These are phyloP conservation scores for Probaryconus sp. DNA, from an alignment of 1,140 invertebrate species.

Conservation along the genomic window DNA sequence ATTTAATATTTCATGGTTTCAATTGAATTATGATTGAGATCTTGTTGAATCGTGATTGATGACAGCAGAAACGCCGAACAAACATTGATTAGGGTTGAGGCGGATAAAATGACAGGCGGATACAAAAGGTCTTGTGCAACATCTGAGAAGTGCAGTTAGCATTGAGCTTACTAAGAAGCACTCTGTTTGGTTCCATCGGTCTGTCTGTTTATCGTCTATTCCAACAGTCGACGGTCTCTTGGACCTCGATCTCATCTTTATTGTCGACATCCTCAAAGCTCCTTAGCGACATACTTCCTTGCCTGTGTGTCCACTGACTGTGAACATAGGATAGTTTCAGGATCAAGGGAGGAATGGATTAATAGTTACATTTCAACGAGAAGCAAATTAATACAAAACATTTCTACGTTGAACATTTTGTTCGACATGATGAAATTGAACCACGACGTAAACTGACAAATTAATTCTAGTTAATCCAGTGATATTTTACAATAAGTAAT, in stretches of 20 bases:
- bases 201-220: constrained; percentile 52
- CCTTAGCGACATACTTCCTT: constrained; percentile 51
- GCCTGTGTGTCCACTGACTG: constrained; percentile 32
- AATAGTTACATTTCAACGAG: constrained; percentile 25
- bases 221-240: constrained; percentile 35
- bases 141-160: constrained; percentile 15
- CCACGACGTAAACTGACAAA: background rate
- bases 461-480: too few species aligned
- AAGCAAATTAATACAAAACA: constrained; percentile 24
- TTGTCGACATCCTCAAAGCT: constrained; percentile 53
- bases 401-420: background rate
- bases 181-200: constrained; percentile 37
- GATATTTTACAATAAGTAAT: too few species aligned
- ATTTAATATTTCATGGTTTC: too few species aligned
- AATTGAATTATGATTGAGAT: too few species aligned
- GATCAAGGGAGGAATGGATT: constrained; percentile 51
- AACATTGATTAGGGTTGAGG: background rate
- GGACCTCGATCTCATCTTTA: constrained; percentile 34
- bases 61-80: background rate
- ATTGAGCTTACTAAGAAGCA: constrained; percentile 32
- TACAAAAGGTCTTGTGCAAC: background rate
- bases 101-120: constrained; percentile 1
- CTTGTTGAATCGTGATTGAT: constrained; percentile 35
- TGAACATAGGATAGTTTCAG: constrained; percentile 41
- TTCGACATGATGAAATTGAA: background rate